Evolutionary conservation across 2,113 vertebrate genomes (phyloP), one percentile per base, ranked within the genome.

Genomic region (Malurus elegans): DNA sequence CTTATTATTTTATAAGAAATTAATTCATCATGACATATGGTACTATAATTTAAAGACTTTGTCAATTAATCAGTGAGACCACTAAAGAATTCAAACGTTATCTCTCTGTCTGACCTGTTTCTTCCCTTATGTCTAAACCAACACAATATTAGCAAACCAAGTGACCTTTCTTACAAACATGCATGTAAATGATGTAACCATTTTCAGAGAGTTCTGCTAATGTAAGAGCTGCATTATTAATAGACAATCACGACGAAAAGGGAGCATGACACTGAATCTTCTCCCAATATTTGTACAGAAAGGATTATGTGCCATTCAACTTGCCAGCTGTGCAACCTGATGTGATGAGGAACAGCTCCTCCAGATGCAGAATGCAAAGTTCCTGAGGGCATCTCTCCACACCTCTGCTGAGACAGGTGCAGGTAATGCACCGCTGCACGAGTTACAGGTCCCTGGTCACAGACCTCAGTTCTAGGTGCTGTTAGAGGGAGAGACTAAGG

Each of bases 391-490:
- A 15, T 20, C n/a, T 42, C 26, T n/a, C 38, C 28, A 16, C 51
- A n/a, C 12, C 34, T 16, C 32, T 66, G 61, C 79, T 18, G 7
- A 70, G 64, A 25, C 0, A 28, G 25, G 19, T 1, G 11, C 34
- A 45, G 0, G 2, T 42, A 48, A n/a, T 0, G 0, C 51, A 38
- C 13, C 0, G 1, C 20, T 28, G 34, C 4, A 2, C 4, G 9
- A 75, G 11, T 10, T 26, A 20, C 2, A 1, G 62, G 13, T 12
- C 48, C 12, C 57, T 17, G 2, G 5, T 26, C 48, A 58, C 26
- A 65, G 44, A 42, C 0, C 1, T 67, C 40, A 71, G 29, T 18
- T 26, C 23, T 6, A 48, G 69, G 25, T 64, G 21, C 15, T 36
- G 21, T 1, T 20, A 29, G 28, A 42, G 5, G 13, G 11, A 31